A percentile compares a stretch with the other conserved stretches of the same genome.
These are phyloP conservation scores for Eutolmus rufibarbis DNA, from an alignment of 2,888 invertebrate species.

Conservation along the genomic window DNA sequence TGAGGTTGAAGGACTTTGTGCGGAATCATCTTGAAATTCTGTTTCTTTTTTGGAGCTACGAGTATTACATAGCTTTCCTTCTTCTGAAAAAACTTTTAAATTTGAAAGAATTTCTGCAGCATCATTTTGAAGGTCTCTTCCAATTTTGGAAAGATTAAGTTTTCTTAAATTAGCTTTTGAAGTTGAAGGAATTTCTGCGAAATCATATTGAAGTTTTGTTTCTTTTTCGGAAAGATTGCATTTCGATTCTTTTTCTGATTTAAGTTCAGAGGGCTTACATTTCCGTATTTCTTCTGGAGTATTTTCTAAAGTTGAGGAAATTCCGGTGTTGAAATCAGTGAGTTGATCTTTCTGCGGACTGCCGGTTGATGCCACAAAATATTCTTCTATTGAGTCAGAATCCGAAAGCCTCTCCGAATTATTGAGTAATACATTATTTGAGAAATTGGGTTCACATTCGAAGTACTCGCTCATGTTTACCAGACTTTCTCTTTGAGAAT, in stretches of 20 bases:
- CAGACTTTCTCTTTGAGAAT: not conserved
- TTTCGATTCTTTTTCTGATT: not conserved
- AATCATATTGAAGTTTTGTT: not conserved
- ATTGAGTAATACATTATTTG: not conserved
- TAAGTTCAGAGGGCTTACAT: not conserved
- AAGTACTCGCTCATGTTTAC: not conserved
- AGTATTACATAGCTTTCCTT: no score
- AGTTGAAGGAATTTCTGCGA: not conserved
- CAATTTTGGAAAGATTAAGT: no score
- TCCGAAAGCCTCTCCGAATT: not conserved
- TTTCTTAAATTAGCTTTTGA: no score
- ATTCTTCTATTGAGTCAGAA: not conserved
- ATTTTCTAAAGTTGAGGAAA: not conserved
- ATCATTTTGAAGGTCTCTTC: no score
- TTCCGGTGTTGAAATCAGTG: not conserved
- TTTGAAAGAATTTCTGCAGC: no score
- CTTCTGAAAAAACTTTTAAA: no score
- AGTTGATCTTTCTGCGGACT: not conserved
- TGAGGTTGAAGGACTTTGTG: not conserved
- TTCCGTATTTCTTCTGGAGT: not conserved
- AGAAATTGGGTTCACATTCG: not conserved
- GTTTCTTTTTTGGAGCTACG: not conserved
- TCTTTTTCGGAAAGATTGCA: not conserved
- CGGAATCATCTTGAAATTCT: no score
- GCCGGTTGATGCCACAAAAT: not conserved